Percentiles rank a stretch among this genome's conserved stretches.
These are phyloP conservation scores for Linnaemya tessellans DNA, from an alignment of 2,888 invertebrate species.

Conservation along the genomic window DNA sequence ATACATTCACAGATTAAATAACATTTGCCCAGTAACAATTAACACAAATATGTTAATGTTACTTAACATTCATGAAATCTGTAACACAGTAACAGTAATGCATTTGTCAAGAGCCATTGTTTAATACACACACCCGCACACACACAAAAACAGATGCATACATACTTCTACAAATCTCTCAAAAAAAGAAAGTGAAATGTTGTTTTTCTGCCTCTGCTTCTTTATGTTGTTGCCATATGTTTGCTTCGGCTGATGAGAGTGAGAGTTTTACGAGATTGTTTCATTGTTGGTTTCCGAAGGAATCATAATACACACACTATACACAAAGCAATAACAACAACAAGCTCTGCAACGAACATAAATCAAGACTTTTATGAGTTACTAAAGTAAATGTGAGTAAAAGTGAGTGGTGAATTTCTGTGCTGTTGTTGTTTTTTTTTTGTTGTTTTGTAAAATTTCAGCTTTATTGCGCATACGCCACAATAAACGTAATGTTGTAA, in stretches of 20 bases:
- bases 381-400: conserved; percentile 60
- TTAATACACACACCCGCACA: background rate
- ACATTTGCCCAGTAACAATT: conserved; percentile 44
- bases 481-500: conserved; percentile 30
- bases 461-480: conserved; percentile 71
- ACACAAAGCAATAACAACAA: conserved; percentile 16
- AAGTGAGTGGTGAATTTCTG: conserved; percentile 55
- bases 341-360: background rate
- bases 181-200: conserved; percentile 65
- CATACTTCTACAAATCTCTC: background rate
- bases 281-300: conserved; percentile 9
- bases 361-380: conserved; percentile 35
- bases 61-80: conserved; percentile 31
- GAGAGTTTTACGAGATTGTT: conserved; percentile 34
- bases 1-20: conserved; percentile 4
- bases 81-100: conserved; percentile 60
- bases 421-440: background rate
- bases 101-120: conserved; percentile 37
- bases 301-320: conserved; percentile 41
- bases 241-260: conserved; percentile 44
- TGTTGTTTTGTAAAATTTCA: background rate
- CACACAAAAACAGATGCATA: background rate
- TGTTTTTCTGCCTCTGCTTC: background rate
- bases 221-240: conserved; percentile 8
- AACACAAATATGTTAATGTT: conserved; percentile 41